Base-by-base conservation (phyloP, 2,888 invertebrate species). In the Tenodera sinensis region DNA sequence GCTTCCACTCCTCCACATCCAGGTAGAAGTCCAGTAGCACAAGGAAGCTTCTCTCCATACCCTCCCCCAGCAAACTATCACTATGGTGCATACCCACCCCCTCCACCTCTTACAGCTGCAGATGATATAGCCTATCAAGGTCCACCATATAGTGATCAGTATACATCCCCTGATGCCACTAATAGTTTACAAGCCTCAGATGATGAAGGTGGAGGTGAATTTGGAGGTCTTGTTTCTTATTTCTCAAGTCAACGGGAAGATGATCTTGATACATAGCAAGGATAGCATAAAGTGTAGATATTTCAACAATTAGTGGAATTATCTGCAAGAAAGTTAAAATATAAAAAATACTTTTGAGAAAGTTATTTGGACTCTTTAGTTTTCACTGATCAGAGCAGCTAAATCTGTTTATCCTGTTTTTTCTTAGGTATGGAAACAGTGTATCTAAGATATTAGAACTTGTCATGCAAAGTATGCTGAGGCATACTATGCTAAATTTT, bases 221-320 rank as follows among this genome's bases (percentile, higher is more conserved):
- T 98, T 93, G 98, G 98, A 83, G 98, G 98, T 7, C 95, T 98
- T 92, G 98, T 98, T 90, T 98, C 97, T 93, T 98, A 98, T 94
- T 98, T 98, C 93, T 98, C 98, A 91, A 97, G 97, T 92, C 98
- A 98, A 93, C 96, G 96, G 91, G 97, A 98, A 93, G 98, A 98
- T 92, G 97, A 98, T 93, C 95, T 97, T 92, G 97, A 97, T 93
- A 96, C 96, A 94, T 96, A 96, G 90, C 89, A 54, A 85, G 83
- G 54, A 83, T 83, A 83, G 82, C 54, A 20, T 71, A 20, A 71
- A 14, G 54, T 71, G 54, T 20, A 71, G 54, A 71, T 71, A 71
- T 71, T 42, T 71, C 20, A 71, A 20, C 20, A 6, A 71, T 20
- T 71, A 20, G 20, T 71, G 54, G 25, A 71, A 71, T 25, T 20